Evolutionary conservation across 2,113 vertebrate genomes (phyloP).

Genomic region (Heterocephalus glaber): DNA sequence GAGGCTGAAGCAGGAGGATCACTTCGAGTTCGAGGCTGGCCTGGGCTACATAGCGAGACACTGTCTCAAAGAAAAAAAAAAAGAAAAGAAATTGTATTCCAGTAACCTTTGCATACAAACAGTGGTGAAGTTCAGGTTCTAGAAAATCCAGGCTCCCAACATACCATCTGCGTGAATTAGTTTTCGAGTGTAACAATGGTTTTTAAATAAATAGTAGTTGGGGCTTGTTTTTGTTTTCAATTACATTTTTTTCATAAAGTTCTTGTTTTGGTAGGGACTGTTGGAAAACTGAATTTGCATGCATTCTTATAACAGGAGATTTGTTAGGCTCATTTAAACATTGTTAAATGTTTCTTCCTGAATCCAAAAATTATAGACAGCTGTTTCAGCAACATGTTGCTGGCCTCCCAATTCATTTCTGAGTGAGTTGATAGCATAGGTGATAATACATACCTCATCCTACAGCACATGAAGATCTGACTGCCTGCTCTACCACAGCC

Average conservation of each 20-base stretch:
- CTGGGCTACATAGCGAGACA: neutral
- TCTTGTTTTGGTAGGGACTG: neutral
- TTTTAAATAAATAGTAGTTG: conserved; percentile 17
- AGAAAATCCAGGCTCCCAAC: conserved; percentile 2
- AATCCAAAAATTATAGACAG: neutral
- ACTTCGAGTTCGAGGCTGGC: neutral
- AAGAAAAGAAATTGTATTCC: neutral
- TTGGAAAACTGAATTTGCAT: conserved; percentile 25
- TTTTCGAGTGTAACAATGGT: neutral
- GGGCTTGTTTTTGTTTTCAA: neutral
- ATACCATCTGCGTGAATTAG: neutral
- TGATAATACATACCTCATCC: neutral
- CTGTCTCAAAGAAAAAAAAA: neutral
- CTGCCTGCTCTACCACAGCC: neutral
- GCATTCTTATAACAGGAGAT: conserved; percentile 44
- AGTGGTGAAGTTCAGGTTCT: neutral
- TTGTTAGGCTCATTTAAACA: conserved; percentile 56
- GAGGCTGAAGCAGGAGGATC: neutral
- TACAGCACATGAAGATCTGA: neutral
- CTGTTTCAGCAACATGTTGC: conserved; percentile 44
- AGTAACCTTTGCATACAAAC: conserved; percentile 40
- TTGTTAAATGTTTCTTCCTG: conserved; percentile 49
- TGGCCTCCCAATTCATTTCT: conserved; percentile 51
- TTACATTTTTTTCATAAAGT: conserved; percentile 17
- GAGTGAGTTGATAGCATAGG: conserved; percentile 2